Evolutionary conservation across 2,888 invertebrate genomes (phyloP), one percentile per base, ranked within the genome.

Genomic region (Parnassius apollo): DNA sequence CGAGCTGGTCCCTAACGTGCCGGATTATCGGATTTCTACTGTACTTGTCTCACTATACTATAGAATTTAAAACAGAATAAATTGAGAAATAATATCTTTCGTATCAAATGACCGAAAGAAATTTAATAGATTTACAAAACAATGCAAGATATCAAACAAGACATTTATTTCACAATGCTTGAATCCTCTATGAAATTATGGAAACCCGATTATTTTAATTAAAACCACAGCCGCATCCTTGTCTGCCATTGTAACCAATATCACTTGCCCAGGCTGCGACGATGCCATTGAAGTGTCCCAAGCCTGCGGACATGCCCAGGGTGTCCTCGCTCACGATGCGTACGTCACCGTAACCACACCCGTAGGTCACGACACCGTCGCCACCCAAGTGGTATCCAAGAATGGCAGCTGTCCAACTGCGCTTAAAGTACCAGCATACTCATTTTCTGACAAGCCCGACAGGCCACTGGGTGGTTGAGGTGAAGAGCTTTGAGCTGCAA

Each of bases 371-470:
- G 4, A 62, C 59, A 18, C 65, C 69, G 9, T 65, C 63, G 3
- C 71, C 73, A 45, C 48, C 65, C 59, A 65, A 44, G 71, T 70
- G 18, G 69, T 69, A 42, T 67, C 68, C 62, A 71, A 50, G 65
- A 71, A 68, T 11, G 62, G 62, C 18, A 71, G 65, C 53, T 72
- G 67, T 13, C 75, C 77, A 0, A 64, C 67, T 0, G 75, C 71
- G 2, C 59, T 56, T 12, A 77, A 25, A 2, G 69, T 64, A 0
- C 77, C 77, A 49, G 74, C 73, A 18, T 76, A 75, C 1, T 69
- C 66, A 59, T 75, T 75, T 35, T 76, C 77, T 42, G 76, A 72
- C 1, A 70, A 35, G 7, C 55, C 60, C 10, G 55, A 55, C 13
- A 61, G 55, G 2, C 61, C 61, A 25, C 50, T n/a, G 3, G 61